These are phyloP conservation scores for Spizella passerina DNA, from an alignment of 2,797 vertebrate genomes.

Conservation along the genomic window DNA sequence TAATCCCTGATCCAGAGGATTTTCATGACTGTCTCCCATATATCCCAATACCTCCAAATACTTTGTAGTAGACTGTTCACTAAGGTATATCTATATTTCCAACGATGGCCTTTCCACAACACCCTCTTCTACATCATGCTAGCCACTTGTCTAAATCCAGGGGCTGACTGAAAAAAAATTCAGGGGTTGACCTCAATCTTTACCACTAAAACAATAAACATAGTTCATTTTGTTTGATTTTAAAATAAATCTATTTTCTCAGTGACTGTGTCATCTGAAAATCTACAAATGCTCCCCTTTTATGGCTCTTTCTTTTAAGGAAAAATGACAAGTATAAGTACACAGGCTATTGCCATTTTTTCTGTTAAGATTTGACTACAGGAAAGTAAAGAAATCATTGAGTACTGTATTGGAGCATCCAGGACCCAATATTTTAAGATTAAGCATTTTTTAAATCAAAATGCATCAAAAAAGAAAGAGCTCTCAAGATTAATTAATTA, in stretches of 20 bases:
- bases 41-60: neutral
- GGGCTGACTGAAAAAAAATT: neutral
- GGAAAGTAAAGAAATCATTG: neutral
- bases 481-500: neutral
- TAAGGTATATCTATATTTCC: neutral
- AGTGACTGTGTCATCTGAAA: neutral
- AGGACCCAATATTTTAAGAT: neutral
- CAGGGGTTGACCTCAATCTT: neutral
- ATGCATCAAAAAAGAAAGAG: neutral
- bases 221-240: neutral
- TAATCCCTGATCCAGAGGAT: neutral
- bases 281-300: neutral
- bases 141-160: neutral
- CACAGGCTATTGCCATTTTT: neutral
- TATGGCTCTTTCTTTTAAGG: neutral
- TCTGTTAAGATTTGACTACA: neutral
- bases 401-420: neutral
- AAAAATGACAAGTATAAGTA: neutral
- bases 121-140: neutral
- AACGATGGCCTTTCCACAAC: neutral
- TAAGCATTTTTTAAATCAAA: neutral
- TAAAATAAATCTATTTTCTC: neutral
- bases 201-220: neutral
- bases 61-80: neutral
- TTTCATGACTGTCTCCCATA: neutral